Evolutionary conservation across 2,888 invertebrate genomes (phyloP).

Genomic region (Metalampra italica): DNA sequence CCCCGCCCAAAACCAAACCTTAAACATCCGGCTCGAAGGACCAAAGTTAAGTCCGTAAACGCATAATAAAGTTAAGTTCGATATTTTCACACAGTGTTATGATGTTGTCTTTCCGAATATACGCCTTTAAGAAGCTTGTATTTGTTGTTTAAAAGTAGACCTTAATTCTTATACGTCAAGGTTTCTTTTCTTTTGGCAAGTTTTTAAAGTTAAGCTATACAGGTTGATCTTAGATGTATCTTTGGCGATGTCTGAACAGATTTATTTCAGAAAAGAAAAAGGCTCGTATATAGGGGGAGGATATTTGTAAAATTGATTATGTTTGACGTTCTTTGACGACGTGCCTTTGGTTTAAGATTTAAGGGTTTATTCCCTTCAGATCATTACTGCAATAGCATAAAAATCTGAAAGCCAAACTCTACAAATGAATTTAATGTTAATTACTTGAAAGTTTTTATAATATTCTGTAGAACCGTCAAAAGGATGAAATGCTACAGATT

Average conservation of each 20-base stretch:
- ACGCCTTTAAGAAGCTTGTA: neutral
- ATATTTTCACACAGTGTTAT: conserved; percentile 66
- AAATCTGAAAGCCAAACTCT: too few relatives aligned
- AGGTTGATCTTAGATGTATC: conserved; percentile 14
- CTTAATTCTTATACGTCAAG: accelerated
- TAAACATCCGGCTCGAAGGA: conserved; percentile 6
- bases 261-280: conserved; percentile 67
- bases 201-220: conserved; percentile 13
- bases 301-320: conserved; percentile 77
- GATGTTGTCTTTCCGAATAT: conserved; percentile 39
- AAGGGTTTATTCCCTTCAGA: conserved; percentile 6
- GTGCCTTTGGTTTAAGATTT: conserved; percentile 33
- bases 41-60: conserved; percentile 11
- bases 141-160: conserved; percentile 9
- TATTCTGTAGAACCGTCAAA: too few relatives aligned
- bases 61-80: conserved; percentile 64
- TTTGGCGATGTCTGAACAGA: conserved; percentile 46
- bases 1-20: conserved; percentile 16
- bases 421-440: too few relatives aligned
- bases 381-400: neutral
- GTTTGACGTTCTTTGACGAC: conserved; percentile 67
- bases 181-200: conserved; percentile 8
- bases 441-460: too few relatives aligned
- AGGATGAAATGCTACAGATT: too few relatives aligned
- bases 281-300: conserved; percentile 36